Conservation (phyloP, 2,888 invertebrate genomes). For the Ochropleura leucogaster region DNA sequence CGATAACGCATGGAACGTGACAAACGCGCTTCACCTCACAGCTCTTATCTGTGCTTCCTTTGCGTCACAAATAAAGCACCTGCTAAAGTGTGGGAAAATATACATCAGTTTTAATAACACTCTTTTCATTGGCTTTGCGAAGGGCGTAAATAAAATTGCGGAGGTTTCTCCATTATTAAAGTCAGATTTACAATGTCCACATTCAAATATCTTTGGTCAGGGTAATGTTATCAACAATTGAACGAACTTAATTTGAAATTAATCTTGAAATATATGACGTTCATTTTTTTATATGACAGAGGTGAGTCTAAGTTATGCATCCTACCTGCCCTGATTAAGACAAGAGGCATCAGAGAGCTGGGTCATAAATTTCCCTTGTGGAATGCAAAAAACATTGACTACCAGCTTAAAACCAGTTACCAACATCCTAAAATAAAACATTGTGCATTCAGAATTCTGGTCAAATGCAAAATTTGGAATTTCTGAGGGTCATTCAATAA, state of each 20-base stretch:
- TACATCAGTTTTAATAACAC: slow-evolving; percentile 16
- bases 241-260: slow-evolving; percentile 17
- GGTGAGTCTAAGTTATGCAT: slow-evolving; percentile 12
- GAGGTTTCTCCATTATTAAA: slow-evolving; percentile 32
- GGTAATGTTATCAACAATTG: slow-evolving; percentile 10
- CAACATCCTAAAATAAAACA: slow-evolving; percentile 58
- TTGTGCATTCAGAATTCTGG: slow-evolving; percentile 40
- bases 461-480: slow-evolving; percentile 55
- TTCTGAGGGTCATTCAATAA: slow-evolving; percentile 53
- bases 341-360: slow-evolving; percentile 5
- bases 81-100: slow-evolving; percentile 67
- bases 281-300: slow-evolving; percentile 13
- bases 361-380: slow-evolving; percentile 20
- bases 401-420: slow-evolving; percentile 44
- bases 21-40: slow-evolving; percentile 70
- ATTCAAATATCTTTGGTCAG: slow-evolving; percentile 28
- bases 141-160: slow-evolving; percentile 38
- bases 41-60: slow-evolving; percentile 63
- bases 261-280: slow-evolving; percentile 16
- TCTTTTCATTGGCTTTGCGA: slow-evolving; percentile 24
- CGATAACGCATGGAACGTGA: slow-evolving; percentile 64
- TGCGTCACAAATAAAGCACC: slow-evolving; percentile 74
- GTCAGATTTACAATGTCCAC: slow-evolving; percentile 38
- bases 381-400: slow-evolving; percentile 40
- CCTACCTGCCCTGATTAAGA: slow-evolving; percentile 43